These are phyloP conservation scores for Cladopsammia gracilis DNA, from an alignment of 64 coral and sea anemone species.

Conservation along the genomic window DNA sequence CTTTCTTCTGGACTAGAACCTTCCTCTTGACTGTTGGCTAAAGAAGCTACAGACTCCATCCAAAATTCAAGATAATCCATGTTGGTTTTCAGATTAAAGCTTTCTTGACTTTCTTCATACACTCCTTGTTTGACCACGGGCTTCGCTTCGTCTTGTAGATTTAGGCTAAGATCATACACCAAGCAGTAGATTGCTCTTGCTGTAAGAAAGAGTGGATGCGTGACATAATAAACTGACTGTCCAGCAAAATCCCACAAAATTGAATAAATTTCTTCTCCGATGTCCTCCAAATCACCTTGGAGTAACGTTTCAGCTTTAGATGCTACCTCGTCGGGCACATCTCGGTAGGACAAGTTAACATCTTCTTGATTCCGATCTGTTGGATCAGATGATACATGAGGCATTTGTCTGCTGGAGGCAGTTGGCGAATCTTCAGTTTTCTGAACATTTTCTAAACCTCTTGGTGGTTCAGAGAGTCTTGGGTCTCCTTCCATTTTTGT, in stretches of 20 bases:
- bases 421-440: no score
- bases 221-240: background rate
- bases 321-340: no score
- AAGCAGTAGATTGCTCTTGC: background rate
- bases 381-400: no score
- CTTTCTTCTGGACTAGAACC: background rate
- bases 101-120: background rate
- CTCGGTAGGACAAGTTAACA: no score
- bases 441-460: no score
- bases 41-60: constrained; percentile 52
- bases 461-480: no score
- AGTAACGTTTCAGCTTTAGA: no score
- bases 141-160: background rate
- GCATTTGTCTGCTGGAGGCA: no score
- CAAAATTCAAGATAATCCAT: constrained; percentile 54
- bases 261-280: background rate
- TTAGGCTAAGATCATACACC: background rate
- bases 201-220: background rate
- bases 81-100: constrained; percentile 5
- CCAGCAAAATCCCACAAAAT: background rate
- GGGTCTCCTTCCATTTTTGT: no score
- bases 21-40: background rate
- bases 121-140: background rate
- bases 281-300: no score
- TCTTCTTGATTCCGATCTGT: no score